These are phyloP conservation scores for Lytechinus variegatus DNA, from an alignment of 35 echinoderm and acorn worm genomes.

Conservation along the genomic window DNA sequence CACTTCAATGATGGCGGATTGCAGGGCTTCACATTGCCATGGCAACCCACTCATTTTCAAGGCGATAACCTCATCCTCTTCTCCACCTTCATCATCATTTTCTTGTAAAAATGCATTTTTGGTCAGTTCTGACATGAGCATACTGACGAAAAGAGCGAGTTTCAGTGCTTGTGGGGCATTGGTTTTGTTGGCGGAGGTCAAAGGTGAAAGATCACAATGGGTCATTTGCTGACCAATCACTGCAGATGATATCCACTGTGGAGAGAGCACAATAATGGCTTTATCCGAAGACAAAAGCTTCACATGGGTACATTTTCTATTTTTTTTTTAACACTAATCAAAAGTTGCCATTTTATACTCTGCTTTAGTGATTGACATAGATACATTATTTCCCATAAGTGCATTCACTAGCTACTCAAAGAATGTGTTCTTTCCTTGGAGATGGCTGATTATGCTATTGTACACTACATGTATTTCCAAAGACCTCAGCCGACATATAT, in stretches of 20 bases:
- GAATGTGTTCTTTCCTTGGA: no score
- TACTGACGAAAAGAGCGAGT: constrained; percentile 51
- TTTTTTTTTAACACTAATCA: no score
- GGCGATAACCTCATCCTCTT: constrained; percentile 3
- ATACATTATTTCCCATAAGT: no score
- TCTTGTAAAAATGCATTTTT: not conserved
- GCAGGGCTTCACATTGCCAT: constrained; percentile 60
- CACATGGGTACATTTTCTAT: no score
- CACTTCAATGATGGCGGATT: constrained; percentile 49
- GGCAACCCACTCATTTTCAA: constrained; percentile 42
- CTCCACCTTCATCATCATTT: not conserved
- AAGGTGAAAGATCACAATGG: constrained; percentile 39
- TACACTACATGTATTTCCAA: no score
- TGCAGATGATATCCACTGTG: constrained; percentile 61
- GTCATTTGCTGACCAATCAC: constrained; percentile 51
- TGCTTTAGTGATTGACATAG: no score
- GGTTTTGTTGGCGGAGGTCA: constrained; percentile 32
- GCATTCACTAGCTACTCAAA: no score
- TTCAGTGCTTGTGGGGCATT: constrained; percentile 47
- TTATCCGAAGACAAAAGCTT: no score
- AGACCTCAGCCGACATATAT: no score
- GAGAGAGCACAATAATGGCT: not conserved
- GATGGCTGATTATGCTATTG: no score
- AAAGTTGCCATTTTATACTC: no score
- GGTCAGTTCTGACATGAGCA: not conserved